phyloP scores from a whole-genome alignment of 2,888 invertebrate genomes.

The Calameuta idolon region DNA sequence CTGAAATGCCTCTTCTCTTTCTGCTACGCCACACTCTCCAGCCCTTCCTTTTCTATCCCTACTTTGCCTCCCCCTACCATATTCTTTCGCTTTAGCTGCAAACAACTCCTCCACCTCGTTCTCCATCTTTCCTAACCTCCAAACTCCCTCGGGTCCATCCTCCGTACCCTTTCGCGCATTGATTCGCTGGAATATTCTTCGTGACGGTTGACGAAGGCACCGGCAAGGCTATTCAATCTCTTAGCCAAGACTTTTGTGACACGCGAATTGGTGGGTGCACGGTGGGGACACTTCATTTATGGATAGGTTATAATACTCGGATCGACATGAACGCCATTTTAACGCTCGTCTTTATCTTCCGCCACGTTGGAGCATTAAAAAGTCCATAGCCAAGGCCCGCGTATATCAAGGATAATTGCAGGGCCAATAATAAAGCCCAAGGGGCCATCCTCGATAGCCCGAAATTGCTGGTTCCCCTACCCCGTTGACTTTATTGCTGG shows the following conservation, averaged over 20 bases:
- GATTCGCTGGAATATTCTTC: background rate
- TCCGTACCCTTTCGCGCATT: background rate
- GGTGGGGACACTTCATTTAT: too few relatives aligned
- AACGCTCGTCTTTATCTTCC: background rate
- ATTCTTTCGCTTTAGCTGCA: background rate
- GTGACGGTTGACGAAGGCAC: background rate
- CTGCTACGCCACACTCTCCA: constrained; percentile 9
- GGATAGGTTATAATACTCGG: background rate
- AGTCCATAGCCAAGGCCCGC: constrained; percentile 49
- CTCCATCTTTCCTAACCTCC: background rate
- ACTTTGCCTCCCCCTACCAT: constrained; percentile 17
- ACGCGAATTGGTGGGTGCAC: background rate
- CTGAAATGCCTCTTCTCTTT: constrained; percentile 52
- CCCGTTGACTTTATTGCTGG: constrained; percentile 34
- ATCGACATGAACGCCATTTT: constrained; percentile 52
- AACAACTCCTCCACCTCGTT: constrained; percentile 9
- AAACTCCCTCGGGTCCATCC: background rate
- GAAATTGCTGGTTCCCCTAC: constrained; percentile 67
- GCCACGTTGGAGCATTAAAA: constrained; percentile 46
- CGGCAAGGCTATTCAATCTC: too few relatives aligned
- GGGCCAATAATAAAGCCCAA: constrained; percentile 67
- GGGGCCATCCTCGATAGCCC: constrained; percentile 66
- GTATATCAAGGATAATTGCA: constrained; percentile 67
- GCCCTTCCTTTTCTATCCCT: constrained; percentile 13
- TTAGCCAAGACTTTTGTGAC: background rate